Percentiles rank a stretch among this genome's conserved stretches.
Conservation (phyloP, 2,797 vertebrate genomes). For the Pachyuromys duprasi region DNA sequence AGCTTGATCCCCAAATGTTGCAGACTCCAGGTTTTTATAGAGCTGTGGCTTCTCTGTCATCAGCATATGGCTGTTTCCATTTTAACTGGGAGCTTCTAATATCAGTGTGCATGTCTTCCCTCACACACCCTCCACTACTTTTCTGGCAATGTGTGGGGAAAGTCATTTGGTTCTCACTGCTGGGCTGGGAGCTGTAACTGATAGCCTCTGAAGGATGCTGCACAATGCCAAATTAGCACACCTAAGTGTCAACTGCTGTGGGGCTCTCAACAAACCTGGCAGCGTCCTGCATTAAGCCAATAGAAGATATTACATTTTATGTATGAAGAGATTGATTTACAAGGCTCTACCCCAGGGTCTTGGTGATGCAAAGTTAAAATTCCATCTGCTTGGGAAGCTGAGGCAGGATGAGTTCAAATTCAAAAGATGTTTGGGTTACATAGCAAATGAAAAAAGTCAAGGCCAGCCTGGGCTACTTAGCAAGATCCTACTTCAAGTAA, state of each 20-base stretch:
- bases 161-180: neutral
- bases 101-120: too few species aligned
- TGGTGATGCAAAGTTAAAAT: neutral
- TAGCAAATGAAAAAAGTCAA: neutral
- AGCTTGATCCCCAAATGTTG: neutral
- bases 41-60: neutral
- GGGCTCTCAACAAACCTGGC: neutral
- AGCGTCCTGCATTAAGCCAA: neutral
- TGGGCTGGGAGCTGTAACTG: neutral
- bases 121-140: neutral
- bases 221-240: neutral
- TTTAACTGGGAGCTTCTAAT: too few species aligned
- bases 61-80: neutral
- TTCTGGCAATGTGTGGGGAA: neutral
- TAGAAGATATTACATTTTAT: neutral
- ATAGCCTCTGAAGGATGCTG: neutral
- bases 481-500: neutral
- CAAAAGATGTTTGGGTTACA: neutral
- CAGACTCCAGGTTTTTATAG: neutral
- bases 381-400: neutral
- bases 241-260: neutral
- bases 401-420: neutral
- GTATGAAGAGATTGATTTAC: constrained; percentile 21
- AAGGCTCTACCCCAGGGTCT: neutral
- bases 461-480: neutral